Percentiles rank a stretch among this genome's conserved stretches.
phyloP scores from a whole-genome alignment of 2,113 vertebrate species.

The Leiothrix lutea region DNA sequence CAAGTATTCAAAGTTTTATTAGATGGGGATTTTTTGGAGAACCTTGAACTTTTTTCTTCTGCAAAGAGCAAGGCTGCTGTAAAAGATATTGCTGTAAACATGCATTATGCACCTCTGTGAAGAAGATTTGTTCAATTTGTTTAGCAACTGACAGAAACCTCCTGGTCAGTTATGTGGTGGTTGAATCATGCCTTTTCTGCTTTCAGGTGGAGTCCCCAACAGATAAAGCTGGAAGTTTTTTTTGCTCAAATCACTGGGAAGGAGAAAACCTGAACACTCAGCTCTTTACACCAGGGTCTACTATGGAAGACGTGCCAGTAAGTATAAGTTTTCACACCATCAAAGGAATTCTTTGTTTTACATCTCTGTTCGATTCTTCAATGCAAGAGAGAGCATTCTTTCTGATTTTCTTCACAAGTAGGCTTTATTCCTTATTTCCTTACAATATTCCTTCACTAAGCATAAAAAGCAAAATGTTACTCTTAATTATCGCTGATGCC shows the following conservation, averaged over 20 bases:
- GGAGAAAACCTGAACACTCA: conserved; percentile 85
- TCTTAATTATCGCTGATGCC: neutral
- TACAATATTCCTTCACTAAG: neutral
- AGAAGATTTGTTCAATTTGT: neutral
- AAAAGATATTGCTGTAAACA: neutral
- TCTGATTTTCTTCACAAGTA: neutral
- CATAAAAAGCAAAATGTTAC: neutral
- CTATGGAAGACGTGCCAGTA: conserved; percentile 86
- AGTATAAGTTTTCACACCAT: conserved; percentile 53
- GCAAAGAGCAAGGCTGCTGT: neutral
- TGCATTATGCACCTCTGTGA: neutral
- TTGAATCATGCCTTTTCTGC: neutral
- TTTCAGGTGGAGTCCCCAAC: conserved; percentile 89
- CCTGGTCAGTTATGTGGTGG: neutral
- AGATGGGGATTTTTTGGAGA: neutral
- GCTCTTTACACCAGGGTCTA: conserved; percentile 84
- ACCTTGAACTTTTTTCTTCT: neutral
- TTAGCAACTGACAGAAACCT: neutral
- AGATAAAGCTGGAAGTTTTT: conserved; percentile 83
- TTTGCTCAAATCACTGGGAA: conserved; percentile 88
- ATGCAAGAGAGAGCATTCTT: neutral
- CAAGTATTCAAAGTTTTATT: conserved; percentile 41
- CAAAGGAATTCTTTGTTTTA: neutral
- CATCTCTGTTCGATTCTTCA: neutral
- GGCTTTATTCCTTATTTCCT: neutral